Base-by-base conservation (phyloP, 2,113 vertebrate species). In the Pygoscelis antarcticus region DNA sequence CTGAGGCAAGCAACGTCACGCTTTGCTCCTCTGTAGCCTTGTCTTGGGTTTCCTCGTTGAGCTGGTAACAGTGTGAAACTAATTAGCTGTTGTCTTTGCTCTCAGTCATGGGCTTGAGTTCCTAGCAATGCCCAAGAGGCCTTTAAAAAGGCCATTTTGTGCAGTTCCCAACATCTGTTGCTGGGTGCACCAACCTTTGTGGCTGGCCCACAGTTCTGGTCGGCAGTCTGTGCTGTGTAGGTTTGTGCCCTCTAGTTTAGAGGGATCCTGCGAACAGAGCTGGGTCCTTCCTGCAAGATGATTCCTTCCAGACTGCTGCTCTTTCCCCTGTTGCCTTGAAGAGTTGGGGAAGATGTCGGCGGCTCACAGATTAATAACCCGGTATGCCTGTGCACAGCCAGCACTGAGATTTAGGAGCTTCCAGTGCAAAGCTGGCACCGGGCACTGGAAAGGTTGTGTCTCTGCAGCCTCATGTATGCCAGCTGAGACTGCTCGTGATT, bases 151-250 rank as follows among this genome's bases (percentile, higher is more conserved):
- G 25, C 4, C 9, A 2, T 3, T 92, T 54, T 64, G 19, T 80
- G 74, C 25, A 11, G 26, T 51, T 75, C n/a, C 58, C 55, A 27
- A 6, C 12, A 19, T 8, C 10, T 44, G 0, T 66, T 34, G 72
- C 61, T 61, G 52, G 20, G 38, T 22, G 12, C 38, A 25, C 38
- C 47, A 22, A 4, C n/a, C 64, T 42, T 17, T 19, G 60, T 30
- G 64, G 20, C 64, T 68, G 32, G 5, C 16, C 42, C 5, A 1
- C 0, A 1, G 22, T 42, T 54, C 64, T 66, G 49, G 8, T 11
- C 0, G 0, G 27, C 40, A 16, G 4, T 57, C 49, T 38, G 64
- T 49, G 23, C 49, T 34, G 14, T 17, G 38, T 15, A 32, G 47
- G 18, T 77, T 78, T 84, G 70, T 78, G 34, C 26, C 20, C 3